Conservation (phyloP, 2,888 invertebrate genomes). For the Xestia rhomboidea region DNA sequence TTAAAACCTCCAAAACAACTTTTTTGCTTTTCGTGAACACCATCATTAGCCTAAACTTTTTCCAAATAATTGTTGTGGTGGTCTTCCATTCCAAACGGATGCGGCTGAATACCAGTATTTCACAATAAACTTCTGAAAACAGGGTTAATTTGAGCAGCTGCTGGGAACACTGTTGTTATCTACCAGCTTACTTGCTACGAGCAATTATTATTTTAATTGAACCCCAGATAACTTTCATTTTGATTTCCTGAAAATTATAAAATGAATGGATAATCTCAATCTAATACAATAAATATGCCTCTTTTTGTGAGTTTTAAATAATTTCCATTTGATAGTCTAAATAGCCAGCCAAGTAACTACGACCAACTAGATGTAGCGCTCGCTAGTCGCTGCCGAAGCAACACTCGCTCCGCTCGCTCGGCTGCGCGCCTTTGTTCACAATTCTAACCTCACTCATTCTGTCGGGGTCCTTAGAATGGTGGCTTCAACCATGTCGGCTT, state of each 20-base stretch:
- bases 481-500: neutral
- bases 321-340: too few relatives aligned
- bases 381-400: neutral
- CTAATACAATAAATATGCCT: too few relatives aligned
- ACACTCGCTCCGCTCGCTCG: too few relatives aligned
- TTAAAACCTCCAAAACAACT: neutral
- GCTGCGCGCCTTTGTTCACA: neutral
- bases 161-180: neutral
- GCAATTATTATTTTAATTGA: too few relatives aligned
- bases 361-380: neutral
- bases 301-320: neutral
- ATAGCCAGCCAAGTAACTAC: neutral
- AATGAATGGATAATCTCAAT: neutral
- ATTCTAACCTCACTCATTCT: neutral
- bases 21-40: neutral
- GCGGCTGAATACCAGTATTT: neutral
- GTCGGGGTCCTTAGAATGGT: neutral
- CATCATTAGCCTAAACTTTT: neutral
- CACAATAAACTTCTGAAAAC: neutral
- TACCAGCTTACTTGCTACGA: too few relatives aligned
- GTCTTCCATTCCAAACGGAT: neutral
- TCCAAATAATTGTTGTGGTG: neutral
- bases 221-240: neutral
- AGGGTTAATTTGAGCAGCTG: too few relatives aligned
- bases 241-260: neutral